A percentile compares a stretch with the other conserved stretches of the same genome.
Evolutionary conservation across 2,113 vertebrate species (phyloP).

Genomic region (Chaetops frenatus): DNA sequence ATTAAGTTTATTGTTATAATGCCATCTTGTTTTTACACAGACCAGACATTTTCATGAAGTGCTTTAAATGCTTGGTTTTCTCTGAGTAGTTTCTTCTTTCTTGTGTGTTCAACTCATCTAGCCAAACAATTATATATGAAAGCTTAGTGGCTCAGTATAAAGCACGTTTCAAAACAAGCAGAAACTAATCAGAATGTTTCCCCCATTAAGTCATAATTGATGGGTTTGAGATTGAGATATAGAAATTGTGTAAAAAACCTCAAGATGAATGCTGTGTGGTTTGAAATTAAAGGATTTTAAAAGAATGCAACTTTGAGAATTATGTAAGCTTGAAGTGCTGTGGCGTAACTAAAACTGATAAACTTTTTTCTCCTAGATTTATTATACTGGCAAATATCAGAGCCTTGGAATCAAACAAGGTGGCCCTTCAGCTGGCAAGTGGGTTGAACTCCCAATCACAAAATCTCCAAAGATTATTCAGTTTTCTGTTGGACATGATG

Average conservation of each 20-base stretch:
- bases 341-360: not conserved
- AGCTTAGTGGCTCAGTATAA: not conserved
- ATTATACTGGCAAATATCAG: conserved; percentile 99
- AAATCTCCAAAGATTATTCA: conserved; percentile 99
- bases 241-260: not conserved
- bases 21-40: not conserved
- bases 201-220: not conserved
- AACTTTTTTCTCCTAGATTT: conserved; percentile 76
- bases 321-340: not conserved
- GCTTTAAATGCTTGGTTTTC: not conserved
- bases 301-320: not conserved
- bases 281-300: not conserved
- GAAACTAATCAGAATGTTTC: not conserved
- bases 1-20: not conserved
- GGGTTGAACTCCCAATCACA: conserved; percentile 95
- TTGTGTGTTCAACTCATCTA: not conserved
- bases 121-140: not conserved
- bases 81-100: not conserved
- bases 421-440: conserved; percentile 94
- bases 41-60: not conserved
- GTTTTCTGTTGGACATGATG: too few relatives aligned
- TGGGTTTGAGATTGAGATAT: not conserved
- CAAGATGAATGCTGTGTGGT: not conserved
- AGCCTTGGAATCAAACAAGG: conserved; percentile 99
- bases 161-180: not conserved